Percentiles rank a stretch among this genome's conserved stretches.
phyloP scores from a whole-genome alignment of 2,888 invertebrate species.

The Capitulum mitella region DNA sequence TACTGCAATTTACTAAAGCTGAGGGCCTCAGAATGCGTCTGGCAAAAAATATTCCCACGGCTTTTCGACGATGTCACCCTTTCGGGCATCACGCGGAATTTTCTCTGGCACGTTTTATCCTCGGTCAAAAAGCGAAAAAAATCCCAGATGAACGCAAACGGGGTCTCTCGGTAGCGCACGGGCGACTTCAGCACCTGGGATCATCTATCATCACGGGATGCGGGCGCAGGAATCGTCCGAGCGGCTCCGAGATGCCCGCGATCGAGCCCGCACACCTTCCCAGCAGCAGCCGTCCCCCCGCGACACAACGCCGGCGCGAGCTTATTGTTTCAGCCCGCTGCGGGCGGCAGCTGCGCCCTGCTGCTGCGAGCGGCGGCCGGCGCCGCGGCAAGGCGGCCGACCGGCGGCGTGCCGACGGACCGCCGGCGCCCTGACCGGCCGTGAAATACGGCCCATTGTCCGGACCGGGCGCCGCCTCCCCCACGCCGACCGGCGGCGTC shows the following conservation, averaged over 20 bases:
- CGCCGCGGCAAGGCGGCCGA: no score
- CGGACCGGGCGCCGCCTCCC: not conserved
- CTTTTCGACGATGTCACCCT: not conserved
- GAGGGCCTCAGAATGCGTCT: not conserved
- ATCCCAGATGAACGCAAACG: not conserved
- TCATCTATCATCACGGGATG: not conserved
- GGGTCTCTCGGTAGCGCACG: not conserved
- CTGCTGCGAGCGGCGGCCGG: not conserved
- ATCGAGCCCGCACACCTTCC: not conserved
- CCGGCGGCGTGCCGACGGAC: no score
- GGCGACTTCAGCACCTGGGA: not conserved
- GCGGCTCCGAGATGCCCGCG: not conserved
- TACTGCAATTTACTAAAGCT: not conserved
- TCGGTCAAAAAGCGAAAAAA: not conserved
- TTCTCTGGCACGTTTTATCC: not conserved
- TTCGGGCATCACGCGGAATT: not conserved
- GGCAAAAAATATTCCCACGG: conserved; percentile 8
- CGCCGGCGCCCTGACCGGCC: not conserved
- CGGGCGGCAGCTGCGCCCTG: not conserved
- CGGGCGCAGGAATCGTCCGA: no score
- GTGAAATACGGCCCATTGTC: conserved; percentile 16
- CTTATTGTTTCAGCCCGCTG: not conserved
- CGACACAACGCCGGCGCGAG: not conserved
- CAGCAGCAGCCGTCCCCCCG: not conserved
- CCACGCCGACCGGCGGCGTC: no score